Percentiles rank a stretch among this genome's conserved stretches.
Evolutionary conservation across 2,797 vertebrate genomes (phyloP).

Genomic region (Sandelia bainsii): DNA sequence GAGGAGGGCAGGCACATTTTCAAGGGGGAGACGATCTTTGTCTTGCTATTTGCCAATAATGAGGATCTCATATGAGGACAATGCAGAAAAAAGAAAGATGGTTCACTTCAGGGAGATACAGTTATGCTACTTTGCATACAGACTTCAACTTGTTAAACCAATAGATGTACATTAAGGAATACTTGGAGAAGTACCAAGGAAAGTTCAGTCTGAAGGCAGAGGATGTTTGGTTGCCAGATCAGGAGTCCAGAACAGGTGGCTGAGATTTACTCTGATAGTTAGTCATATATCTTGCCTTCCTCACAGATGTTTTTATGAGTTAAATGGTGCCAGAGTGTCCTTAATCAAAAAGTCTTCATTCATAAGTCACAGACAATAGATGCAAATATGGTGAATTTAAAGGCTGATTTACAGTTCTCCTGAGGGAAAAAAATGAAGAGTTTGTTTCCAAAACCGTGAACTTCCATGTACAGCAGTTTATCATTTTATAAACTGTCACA

Average conservation of each 20-base stretch:
- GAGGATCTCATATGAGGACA: constrained; percentile 50
- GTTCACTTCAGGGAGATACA: neutral
- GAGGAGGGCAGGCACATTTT: constrained; percentile 35
- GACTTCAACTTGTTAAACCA: constrained; percentile 4
- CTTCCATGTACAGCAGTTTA: constrained; percentile 19
- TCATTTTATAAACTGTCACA: constrained; percentile 28
- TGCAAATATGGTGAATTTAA: neutral
- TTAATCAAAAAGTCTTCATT: constrained; percentile 45
- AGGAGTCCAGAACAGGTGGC: constrained; percentile 68
- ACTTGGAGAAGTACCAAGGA: constrained; percentile 35
- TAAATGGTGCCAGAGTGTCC: constrained; percentile 34
- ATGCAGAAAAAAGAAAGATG: constrained; percentile 27
- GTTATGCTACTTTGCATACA: constrained; percentile 5
- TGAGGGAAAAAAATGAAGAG: constrained; percentile 1
- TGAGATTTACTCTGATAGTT: constrained; percentile 66
- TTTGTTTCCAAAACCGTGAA: constrained; percentile 42
- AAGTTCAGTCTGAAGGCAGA: constrained; percentile 39
- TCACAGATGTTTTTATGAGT: constrained; percentile 57
- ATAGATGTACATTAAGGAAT: constrained; percentile 8
- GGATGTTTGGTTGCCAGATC: constrained; percentile 58
- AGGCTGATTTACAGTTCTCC: constrained; percentile 19
- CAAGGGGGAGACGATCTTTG: neutral
- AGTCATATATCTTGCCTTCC: constrained; percentile 53
- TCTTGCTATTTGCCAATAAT: constrained; percentile 37
- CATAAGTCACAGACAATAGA: constrained; percentile 23